Base-by-base conservation (phyloP, 2,113 vertebrate species). In the Halcyon senegalensis region DNA sequence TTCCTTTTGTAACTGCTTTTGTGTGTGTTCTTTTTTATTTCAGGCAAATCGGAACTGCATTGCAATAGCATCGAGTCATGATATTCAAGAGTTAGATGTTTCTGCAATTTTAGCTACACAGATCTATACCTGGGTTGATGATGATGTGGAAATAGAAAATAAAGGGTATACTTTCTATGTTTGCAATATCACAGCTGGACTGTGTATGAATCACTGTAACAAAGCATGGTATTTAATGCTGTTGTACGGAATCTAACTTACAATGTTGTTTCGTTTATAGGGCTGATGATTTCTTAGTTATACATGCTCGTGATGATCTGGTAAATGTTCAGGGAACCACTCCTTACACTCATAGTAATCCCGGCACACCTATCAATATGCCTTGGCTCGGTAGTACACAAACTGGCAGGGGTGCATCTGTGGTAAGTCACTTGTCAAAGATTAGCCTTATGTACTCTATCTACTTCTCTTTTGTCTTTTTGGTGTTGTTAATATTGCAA, bases 1-100 rank as follows among this genome's bases (percentile, higher is more conserved):
- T 90, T 69, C 28, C 20, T 75, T 84, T 66, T 73, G 31, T 72
- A 76, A 21, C 3, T 88, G 11, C 86, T 16, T 53, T 63, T 94
- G 31, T 90, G 14, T 83, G 60, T 87, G 10, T 59, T 62, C 16
- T 15, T 96, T 48, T 97, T 97, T 96, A 43, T 96, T 96, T 87
- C 96, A 99, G 99, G 99, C 99, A 82, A 99, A 99, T 97, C 98
- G 99, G 66, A 99, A 99, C 97, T 99, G 99, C 97, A 98, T 99
- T 97, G 99, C 99, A 94, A 98, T 99, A 93, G 99, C 99, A 91
- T 99, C 99, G 3, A 99, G 99, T 89, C 99, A 99, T 87, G 99
- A 99, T 96, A 99, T 99, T 97, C 99, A 99, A 97, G 99, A 99
- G 97, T 89, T 99, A 93, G 99, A 99, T 95, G 99, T 99, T 97